Evolutionary conservation across 2,888 invertebrate species (phyloP), one percentile per base, ranked within the genome.

Genomic region (Eurois occulta): DNA sequence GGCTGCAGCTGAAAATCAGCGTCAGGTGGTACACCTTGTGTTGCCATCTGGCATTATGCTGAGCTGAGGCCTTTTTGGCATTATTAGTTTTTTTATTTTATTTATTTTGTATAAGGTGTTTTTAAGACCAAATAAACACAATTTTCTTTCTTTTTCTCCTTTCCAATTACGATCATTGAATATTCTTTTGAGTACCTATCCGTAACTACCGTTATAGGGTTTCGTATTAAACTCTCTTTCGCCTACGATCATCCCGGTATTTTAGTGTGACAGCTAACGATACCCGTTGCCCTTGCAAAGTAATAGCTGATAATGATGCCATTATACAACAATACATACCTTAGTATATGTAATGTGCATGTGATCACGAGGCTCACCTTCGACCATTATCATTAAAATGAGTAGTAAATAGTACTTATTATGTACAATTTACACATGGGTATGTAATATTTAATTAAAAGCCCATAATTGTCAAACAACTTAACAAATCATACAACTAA

Each of bases 301-400:
- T 55, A 72, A 43, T 75, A 35, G 28, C 32, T 16, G 32, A 48
- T 60, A 43, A 16, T 52, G 18, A 48, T 65, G 52, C 13, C 32
- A 67, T 55, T 46, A 62, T 62, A 70, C 65, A 5, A 7, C 32
- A 55, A 55, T 52, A 48, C 8, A 43, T 41, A 58, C 16, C 21
- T 16, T 35, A n/a, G 4, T 60, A 58, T 69, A 64, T 48, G 62
- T 55, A n/a, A 55, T 41, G 5, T 38, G 32, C 48, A 43, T 72
- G 32, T 60, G 11, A 32, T 38, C 32, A 65, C 46, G 48, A 43
- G n/a, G 74, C 38, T 71, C n/a, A 55, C 81, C 73, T 80, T 72
- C 81, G 16, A 58, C 35, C 11, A 69, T 74, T 81, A 81, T 71
- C 60, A 82, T 75, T 75, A 1, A 52, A 80, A 81, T 69, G 1